Evolutionary conservation across 2,113 vertebrate species (phyloP), one percentile per base, ranked within the genome.

Genomic region (Brachyistius frenatus): DNA sequence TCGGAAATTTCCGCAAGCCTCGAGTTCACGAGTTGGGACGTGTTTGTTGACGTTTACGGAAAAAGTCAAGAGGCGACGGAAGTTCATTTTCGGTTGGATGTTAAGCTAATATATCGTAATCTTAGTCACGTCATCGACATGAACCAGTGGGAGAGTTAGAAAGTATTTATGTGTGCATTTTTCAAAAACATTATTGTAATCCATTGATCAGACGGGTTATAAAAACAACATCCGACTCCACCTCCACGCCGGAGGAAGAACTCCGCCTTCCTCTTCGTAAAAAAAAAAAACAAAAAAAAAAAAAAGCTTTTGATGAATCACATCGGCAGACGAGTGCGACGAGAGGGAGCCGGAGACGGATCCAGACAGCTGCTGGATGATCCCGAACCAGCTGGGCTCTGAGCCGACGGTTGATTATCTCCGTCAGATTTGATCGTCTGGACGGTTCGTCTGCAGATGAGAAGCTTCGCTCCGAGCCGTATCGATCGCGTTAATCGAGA

Each of bases 381-480:
- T 47, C 57, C n/a, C 23, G 16, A 44, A 74, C 69, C 71, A 66
- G 55, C 60, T 79, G 81, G 54, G 8, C 54, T 4, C 14, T 13
- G 55, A 71, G 65, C 41, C n/a, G 50, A 67, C 7, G 50, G 23
- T 14, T 5, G 68, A 73, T 68, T 31, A 67, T 77, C 35, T 32
- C 63, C 1, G 13, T 73, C 68, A 32, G 49, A 78, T 11, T 35
- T 2, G 8, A 67, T 73, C 49, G 0, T 62, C 44, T 64, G 64
- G 5, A n/a, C 31, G 7, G n/a, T 23, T 1, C 70, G 32, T n/a
- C 66, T 55, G 36, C 55, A 57, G 54, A 33, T 7, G 9, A 30
- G 15, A 23, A 4, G 33, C 23, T 23, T 23, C 23, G 23, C 23
- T 23, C 23, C 23, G 23, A 23, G 23, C 23, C 23, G 23, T 23